Conservation (phyloP, 2,113 vertebrate species). For the Micronycteris hirsuta region DNA sequence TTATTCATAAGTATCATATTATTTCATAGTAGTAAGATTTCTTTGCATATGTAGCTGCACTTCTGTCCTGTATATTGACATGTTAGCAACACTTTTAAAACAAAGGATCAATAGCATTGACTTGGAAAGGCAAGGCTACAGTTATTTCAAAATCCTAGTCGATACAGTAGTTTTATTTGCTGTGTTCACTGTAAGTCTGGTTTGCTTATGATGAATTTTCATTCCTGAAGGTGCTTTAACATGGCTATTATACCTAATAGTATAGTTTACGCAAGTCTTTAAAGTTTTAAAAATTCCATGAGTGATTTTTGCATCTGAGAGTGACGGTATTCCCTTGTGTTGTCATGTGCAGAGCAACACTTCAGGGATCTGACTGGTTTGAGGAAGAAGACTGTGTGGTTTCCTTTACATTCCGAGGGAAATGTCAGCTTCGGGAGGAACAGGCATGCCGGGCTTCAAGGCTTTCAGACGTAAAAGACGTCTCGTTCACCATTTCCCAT, state of each 20-base stretch:
- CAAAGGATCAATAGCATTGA: background rate
- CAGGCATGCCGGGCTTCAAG: rapidly evolving
- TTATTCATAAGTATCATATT: background rate
- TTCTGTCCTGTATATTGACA: background rate
- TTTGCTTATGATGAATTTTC: background rate
- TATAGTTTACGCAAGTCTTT: background rate
- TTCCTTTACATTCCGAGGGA: background rate
- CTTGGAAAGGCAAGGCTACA: background rate
- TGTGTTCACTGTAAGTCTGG: background rate
- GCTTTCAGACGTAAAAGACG: background rate
- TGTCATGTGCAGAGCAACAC: background rate
- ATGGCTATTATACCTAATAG: background rate
- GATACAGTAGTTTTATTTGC: background rate
- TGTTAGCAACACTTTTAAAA: background rate
- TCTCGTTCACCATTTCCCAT: rapidly evolving
- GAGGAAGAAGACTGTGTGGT: background rate
- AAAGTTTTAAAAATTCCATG: background rate
- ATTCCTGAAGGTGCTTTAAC: background rate
- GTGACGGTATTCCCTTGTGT: background rate
- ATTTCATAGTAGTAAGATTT: background rate
- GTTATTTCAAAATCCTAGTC: background rate
- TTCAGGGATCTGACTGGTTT: background rate
- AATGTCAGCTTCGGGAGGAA: background rate
- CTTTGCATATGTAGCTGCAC: background rate
- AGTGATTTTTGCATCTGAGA: background rate